Evolutionary conservation across 2,113 vertebrate species (phyloP).

Genomic region (Cacatua alba): DNA sequence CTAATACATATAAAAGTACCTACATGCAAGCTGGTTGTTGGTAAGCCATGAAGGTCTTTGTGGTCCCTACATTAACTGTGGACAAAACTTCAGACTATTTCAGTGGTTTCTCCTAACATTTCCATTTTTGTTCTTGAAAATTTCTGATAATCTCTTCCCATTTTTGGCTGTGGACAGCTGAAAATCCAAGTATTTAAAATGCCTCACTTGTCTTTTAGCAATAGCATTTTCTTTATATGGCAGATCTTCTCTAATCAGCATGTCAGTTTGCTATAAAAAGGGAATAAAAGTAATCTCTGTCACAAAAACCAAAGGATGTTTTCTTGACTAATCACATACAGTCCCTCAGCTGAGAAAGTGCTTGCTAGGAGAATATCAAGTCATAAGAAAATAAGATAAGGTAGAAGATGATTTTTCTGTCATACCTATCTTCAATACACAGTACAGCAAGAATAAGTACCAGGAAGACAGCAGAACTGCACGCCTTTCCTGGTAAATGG

Average conservation of each 20-base stretch:
- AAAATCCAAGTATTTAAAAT: not conserved
- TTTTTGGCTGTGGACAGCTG: not conserved
- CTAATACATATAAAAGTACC: not conserved
- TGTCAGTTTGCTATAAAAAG: not conserved
- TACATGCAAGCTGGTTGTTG: not conserved
- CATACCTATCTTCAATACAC: not conserved
- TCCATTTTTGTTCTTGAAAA: not conserved
- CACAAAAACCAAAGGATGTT: not conserved
- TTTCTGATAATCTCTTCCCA: not conserved
- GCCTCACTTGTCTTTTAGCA: not conserved
- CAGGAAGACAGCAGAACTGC: not conserved
- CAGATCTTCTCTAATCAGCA: not conserved
- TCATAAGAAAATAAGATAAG: not conserved
- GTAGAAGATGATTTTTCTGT: not conserved
- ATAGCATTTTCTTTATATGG: not conserved
- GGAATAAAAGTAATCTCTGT: not conserved
- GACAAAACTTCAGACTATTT: not conserved
- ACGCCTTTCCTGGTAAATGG: not conserved
- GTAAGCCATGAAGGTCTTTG: not conserved
- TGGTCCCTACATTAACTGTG: not conserved
- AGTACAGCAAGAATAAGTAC: not conserved
- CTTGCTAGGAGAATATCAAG: not conserved
- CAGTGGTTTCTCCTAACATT: not conserved
- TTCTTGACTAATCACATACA: not conserved
- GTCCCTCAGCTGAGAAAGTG: not conserved